Percentiles rank a stretch among this genome's conserved stretches.
These are phyloP conservation scores for Phrixothrix hirtus DNA, from an alignment of 2,888 invertebrate genomes.

Conservation along the genomic window DNA sequence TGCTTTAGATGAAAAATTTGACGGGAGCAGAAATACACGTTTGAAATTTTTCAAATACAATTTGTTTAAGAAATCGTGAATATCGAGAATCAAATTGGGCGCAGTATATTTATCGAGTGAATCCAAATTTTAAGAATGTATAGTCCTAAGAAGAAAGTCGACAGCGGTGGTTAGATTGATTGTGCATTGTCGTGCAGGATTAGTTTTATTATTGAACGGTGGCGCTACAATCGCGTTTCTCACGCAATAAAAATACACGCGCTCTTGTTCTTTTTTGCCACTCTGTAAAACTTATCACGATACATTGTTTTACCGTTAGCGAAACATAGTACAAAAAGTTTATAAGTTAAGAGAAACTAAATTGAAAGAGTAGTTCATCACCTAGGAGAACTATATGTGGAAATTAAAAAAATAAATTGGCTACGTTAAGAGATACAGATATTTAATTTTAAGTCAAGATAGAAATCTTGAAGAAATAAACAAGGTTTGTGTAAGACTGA, in stretches of 20 bases:
- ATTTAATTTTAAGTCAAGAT: too few species aligned
- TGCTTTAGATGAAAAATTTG: not conserved
- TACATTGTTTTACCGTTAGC: conserved; percentile 43
- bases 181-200: conserved; percentile 49
- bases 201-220: conserved; percentile 45
- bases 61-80: conserved; percentile 22
- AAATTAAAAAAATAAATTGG: too few species aligned
- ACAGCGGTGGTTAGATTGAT: conserved; percentile 44
- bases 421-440: too few species aligned
- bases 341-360: too few species aligned
- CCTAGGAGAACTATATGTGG: too few species aligned
- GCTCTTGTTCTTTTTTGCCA: conserved; percentile 43
- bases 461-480: too few species aligned
- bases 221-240: conserved; percentile 43
- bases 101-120: conserved; percentile 27
- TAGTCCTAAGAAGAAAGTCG: conserved; percentile 36
- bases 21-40: not conserved
- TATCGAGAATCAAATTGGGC: conserved; percentile 22
- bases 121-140: conserved; percentile 28
- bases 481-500: conserved; percentile 26
- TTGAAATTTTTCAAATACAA: conserved; percentile 10
- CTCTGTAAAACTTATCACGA: conserved; percentile 47
- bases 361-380: too few species aligned
- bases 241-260: conserved; percentile 42
- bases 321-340: conserved; percentile 17